Evolutionary conservation across 1,140 invertebrate genomes (phyloP).

Genomic region (Euwallacea fornicatus): DNA sequence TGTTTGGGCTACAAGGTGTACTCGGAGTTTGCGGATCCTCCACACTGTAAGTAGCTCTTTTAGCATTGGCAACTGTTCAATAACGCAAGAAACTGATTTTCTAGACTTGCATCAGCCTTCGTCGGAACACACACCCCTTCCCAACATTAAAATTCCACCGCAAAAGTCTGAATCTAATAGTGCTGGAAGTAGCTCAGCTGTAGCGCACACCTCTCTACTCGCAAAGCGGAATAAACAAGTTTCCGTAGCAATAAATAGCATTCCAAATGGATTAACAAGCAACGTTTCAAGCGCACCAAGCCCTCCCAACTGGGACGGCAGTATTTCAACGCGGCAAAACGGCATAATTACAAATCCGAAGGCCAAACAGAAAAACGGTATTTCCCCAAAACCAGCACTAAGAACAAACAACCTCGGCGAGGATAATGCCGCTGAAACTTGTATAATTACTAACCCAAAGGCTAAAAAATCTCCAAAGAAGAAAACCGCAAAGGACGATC

Average conservation of each 20-base stretch:
- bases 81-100: neutral
- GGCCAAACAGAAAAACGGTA: no score
- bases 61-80: neutral
- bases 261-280: no score
- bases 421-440: no score
- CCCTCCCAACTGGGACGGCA: neutral
- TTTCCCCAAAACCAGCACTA: neutral
- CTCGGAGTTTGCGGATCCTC: slow-evolving; percentile 40
- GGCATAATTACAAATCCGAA: neutral
- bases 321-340: neutral
- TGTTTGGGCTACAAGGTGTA: slow-evolving; percentile 42
- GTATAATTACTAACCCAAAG: no score
- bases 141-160: slow-evolving; percentile 2
- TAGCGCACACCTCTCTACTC: neutral
- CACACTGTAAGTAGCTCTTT: slow-evolving; percentile 29
- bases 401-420: neutral
- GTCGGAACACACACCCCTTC: slow-evolving; percentile 2
- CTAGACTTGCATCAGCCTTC: neutral
- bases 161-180: neutral
- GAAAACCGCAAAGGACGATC: no score
- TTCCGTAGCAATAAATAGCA: no score
- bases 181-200: neutral
- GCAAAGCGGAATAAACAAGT: slow-evolving; percentile 23
- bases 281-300: no score
- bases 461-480: no score